Evolutionary conservation across 1,140 invertebrate genomes (phyloP), one percentile per base, ranked within the genome.

Genomic region (Samia ricini): DNA sequence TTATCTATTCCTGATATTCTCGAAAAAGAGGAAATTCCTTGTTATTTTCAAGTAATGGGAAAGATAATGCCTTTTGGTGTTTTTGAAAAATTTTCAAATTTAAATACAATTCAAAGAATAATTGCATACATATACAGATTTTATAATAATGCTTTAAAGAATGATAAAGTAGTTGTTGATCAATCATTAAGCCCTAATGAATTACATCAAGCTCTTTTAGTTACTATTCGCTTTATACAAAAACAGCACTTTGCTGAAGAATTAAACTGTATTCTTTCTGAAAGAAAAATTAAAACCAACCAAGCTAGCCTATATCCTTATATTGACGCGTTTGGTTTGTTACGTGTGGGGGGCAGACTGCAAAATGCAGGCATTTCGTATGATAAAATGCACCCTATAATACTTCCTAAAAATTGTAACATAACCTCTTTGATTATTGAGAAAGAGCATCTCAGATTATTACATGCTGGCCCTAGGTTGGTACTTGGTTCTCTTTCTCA

Each of bases 261-360:
- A 51, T 20, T 51, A 51, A 22, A 51, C 2, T 51, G n/a, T 51
- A 4, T 51, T 19, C 12, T 8, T 12, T 7, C 2, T 19, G 4
- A 7, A 6, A 18, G 19, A 22, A 51, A 19, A 20, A 51, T 51
- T 22, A 51, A 51, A 22, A 20, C 49, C 18, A 22, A 22, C 15
- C 6, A 19, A 19, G 49, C 21, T 22, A 51, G 21, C 10, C n/a
- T 76, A 12, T 19, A 70, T 67, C 76, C 72, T 12, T 79, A 77
- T 64, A 21, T 78, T 21, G 69, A 76, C 56, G 10, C n/a, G 1
- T 10, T 50, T 2, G 72, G 71, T 8, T 12, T 81, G 0, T 8
- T 82, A 7, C 56, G 73, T 23, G 79, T 81, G 1, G 76, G 77
- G 42, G 75, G 79, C 21, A 63, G 75, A 18, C 56, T 83, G 22